These are phyloP conservation scores for Drosophila lowei DNA, from an alignment of 1,140 invertebrate genomes.

Conservation along the genomic window DNA sequence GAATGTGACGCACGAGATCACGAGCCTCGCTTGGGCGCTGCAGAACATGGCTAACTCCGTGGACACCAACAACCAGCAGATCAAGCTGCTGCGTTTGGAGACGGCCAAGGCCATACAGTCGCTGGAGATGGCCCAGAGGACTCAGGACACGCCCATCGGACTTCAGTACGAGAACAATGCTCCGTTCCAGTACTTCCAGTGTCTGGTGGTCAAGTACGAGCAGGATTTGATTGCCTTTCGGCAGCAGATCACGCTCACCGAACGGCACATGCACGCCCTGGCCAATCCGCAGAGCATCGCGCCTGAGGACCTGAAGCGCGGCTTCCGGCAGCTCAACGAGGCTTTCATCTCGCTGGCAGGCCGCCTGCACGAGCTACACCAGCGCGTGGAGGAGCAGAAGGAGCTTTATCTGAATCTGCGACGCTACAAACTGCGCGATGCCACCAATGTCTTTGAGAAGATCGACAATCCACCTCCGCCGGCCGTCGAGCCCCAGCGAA, in stretches of 20 bases:
- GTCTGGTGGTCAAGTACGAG: conserved; percentile 89
- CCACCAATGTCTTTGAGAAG: conserved; percentile 89
- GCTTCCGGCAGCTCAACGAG: conserved; percentile 92
- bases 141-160: conserved; percentile 89
- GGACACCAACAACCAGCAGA: conserved; percentile 86
- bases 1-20: conserved; percentile 75
- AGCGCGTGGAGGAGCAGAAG: conserved; percentile 90
- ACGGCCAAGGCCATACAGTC: conserved; percentile 89
- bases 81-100: conserved; percentile 89
- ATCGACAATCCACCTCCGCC: conserved; percentile 63
- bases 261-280: conserved; percentile 88
- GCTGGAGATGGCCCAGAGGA: conserved; percentile 91
- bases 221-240: conserved; percentile 87
- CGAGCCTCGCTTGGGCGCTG: conserved; percentile 77
- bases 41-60: conserved; percentile 85
- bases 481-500: conserved; percentile 66
- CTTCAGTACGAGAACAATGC: conserved; percentile 91
- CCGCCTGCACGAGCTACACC: conserved; percentile 90
- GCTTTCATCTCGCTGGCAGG: conserved; percentile 93
- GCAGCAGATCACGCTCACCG: conserved; percentile 89
- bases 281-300: conserved; percentile 87
- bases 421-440: conserved; percentile 90
- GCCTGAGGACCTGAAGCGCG: conserved; percentile 86
- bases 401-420: conserved; percentile 92
- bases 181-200: conserved; percentile 89